Conservation (phyloP, 2,888 invertebrate genomes). For the Pycnomerus fuliginosus region DNA sequence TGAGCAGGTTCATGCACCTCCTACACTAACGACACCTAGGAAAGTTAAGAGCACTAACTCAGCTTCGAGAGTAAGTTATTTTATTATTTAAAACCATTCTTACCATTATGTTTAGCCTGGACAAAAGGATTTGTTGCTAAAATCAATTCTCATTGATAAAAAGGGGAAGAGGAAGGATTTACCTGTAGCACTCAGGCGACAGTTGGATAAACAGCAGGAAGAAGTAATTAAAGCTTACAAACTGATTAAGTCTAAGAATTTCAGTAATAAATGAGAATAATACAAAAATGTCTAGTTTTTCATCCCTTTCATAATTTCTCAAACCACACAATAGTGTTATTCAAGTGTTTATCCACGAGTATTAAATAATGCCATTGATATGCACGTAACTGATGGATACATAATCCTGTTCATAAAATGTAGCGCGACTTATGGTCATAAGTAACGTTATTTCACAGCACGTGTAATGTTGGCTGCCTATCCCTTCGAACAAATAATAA, state of each 20-base stretch:
- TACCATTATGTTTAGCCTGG: slow-evolving; percentile 65
- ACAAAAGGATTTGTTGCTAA: slow-evolving; percentile 62
- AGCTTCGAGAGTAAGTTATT: slow-evolving; percentile 34
- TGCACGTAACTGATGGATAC: too few species aligned
- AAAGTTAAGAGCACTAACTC: slow-evolving; percentile 46
- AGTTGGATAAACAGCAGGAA: slow-evolving; percentile 61
- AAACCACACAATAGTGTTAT: too few species aligned
- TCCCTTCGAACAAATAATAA: too few species aligned
- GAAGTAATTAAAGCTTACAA: slow-evolving; percentile 64
- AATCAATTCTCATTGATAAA: slow-evolving; percentile 56
- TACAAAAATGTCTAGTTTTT: too few species aligned
- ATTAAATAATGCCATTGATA: too few species aligned
- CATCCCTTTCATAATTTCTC: too few species aligned
- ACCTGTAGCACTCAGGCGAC: slow-evolving; percentile 58
- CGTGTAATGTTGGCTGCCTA: too few species aligned
- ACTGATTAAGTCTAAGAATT: slow-evolving; percentile 33
- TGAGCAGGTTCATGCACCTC: slow-evolving; percentile 73
- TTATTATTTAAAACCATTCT: slow-evolving; percentile 9
- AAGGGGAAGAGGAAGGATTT: slow-evolving; percentile 64
- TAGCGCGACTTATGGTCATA: too few species aligned
- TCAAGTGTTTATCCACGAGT: too few species aligned
- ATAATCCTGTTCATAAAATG: too few species aligned
- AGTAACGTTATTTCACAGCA: too few species aligned
- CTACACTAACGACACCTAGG: slow-evolving; percentile 60
- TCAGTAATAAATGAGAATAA: slow-evolving; percentile 9